phyloP scores from a whole-genome alignment of 1,140 invertebrate genomes.

The Melitaea cinxia region DNA sequence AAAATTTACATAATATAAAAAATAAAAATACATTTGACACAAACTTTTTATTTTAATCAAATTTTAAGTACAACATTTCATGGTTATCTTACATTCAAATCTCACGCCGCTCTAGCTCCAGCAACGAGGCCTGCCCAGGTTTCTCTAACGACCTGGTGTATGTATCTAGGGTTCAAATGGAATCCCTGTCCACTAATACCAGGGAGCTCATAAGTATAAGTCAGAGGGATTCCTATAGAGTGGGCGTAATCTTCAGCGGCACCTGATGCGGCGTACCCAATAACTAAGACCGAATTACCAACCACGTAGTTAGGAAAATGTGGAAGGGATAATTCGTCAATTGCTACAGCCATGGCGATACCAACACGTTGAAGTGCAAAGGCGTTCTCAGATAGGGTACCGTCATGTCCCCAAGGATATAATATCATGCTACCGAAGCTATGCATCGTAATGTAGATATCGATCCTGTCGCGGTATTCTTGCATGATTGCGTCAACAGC shows the following conservation, averaged over 20 bases:
- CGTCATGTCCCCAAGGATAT: constrained; percentile 52
- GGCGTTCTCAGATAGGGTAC: constrained; percentile 76
- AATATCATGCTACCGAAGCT: not conserved
- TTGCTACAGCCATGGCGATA: constrained; percentile 38
- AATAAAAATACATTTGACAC: too few relatives aligned
- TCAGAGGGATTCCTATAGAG: constrained; percentile 59
- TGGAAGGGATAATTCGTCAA: constrained; percentile 11
- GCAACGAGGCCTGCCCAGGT: constrained; percentile 86
- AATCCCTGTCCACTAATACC: constrained; percentile 83
- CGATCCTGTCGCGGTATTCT: constrained; percentile 51
- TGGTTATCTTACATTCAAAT: not conserved
- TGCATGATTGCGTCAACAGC: constrained; percentile 71
- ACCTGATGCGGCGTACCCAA: constrained; percentile 79
- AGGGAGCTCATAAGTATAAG: constrained; percentile 41
- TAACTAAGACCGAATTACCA: constrained; percentile 44
- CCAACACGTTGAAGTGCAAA: constrained; percentile 66
- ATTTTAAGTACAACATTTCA: not conserved
- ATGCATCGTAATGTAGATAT: constrained; percentile 41
- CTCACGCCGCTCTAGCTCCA: constrained; percentile 47
- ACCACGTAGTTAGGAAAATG: constrained; percentile 46
- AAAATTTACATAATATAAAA: too few relatives aligned
- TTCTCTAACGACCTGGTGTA: constrained; percentile 81
- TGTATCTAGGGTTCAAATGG: constrained; percentile 82
- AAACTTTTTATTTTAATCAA: not conserved
- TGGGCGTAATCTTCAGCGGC: constrained; percentile 87